Percentiles rank a stretch among this genome's conserved stretches.
Evolutionary conservation across 2,888 invertebrate genomes (phyloP).

Genomic region (Marronus borbonicus): DNA sequence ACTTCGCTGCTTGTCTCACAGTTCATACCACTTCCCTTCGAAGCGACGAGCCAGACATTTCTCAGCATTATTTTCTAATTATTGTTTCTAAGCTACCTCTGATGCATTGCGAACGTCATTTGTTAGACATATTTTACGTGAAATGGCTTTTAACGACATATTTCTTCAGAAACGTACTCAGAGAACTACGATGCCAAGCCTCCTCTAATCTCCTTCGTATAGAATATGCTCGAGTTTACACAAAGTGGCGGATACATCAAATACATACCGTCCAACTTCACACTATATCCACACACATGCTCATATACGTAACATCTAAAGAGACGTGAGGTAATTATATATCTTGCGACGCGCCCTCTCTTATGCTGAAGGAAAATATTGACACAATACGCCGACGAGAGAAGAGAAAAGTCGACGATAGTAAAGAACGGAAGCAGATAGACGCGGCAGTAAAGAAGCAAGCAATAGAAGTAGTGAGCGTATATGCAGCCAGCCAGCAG

Average conservation of each 20-base stretch:
- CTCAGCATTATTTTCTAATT: no score
- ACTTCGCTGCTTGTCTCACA: no score
- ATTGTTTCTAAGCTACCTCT: no score
- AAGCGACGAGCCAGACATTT: no score
- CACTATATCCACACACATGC: constrained; percentile 54
- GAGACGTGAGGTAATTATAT: constrained; percentile 68
- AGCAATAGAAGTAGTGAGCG: background rate
- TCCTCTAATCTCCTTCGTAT: constrained; percentile 69
- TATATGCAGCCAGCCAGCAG: background rate
- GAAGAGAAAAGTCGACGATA: background rate
- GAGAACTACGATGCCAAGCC: background rate
- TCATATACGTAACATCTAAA: constrained; percentile 58
- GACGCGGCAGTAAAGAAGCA: background rate
- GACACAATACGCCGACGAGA: constrained; percentile 61
- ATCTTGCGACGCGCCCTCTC: constrained; percentile 61
- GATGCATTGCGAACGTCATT: no score
- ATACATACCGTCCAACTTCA: constrained; percentile 60
- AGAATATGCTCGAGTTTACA: constrained; percentile 66
- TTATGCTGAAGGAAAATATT: constrained; percentile 62
- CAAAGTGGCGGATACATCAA: constrained; percentile 69
- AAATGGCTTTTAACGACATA: no score
- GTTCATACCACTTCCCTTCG: no score
- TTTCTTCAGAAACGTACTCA: no score
- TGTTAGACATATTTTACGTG: no score
- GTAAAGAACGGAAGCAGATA: background rate